These are phyloP conservation scores for Tachypleus tridentatus DNA, from an alignment of 1,140 invertebrate genomes.

Conservation along the genomic window DNA sequence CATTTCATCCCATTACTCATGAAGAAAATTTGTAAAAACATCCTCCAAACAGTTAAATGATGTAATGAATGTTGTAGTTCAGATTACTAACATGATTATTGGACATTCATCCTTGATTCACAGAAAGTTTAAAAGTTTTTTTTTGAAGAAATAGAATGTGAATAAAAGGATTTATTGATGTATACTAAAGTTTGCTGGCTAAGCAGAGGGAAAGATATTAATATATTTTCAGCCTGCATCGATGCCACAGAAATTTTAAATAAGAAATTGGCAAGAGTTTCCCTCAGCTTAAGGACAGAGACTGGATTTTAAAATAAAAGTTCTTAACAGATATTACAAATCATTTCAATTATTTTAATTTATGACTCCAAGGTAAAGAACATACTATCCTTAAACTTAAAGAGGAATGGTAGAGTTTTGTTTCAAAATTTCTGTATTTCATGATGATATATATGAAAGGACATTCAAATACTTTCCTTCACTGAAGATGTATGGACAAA, in stretches of 20 bases:
- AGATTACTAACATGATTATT: constrained; percentile 1
- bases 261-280: constrained; percentile 1
- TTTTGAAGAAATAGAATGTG: constrained; percentile 3
- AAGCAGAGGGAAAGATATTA: constrained; percentile 2
- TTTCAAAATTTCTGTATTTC: background rate
- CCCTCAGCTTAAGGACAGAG: constrained; percentile 3
- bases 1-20: background rate
- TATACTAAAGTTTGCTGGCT: constrained; percentile 3
- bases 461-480: constrained; percentile 4
- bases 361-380: constrained; percentile 3
- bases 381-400: background rate
- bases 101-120: constrained; percentile 1
- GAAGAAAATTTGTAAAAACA: background rate
- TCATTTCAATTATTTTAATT: constrained; percentile 4
- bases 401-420: background rate
- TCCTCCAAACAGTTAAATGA: constrained; percentile 5
- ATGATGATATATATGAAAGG: background rate
- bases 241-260: constrained; percentile 1
- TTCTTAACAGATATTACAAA: constrained; percentile 1
- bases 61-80: background rate
- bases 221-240: constrained; percentile 1
- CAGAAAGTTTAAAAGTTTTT: constrained; percentile 3
- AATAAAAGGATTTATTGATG: constrained; percentile 3
- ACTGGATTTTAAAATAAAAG: constrained; percentile 1
- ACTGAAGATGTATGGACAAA: too few species aligned